Base-by-base conservation (phyloP, 2,888 invertebrate genomes). In the Drosophila nr. perissopoda region DNA sequence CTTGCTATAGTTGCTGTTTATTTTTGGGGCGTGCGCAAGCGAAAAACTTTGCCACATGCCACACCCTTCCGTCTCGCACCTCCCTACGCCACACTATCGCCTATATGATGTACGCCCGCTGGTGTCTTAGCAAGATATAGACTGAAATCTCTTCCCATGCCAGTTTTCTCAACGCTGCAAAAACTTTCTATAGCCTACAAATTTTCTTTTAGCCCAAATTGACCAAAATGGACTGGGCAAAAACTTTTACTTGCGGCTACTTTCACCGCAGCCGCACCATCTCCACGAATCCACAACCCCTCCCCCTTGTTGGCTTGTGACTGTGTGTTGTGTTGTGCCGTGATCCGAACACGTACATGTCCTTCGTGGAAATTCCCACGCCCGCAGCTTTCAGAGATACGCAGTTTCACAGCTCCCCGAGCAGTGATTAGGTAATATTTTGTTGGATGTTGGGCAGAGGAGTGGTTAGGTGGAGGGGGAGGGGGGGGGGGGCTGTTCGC, bases 161-260 rank as follows among this genome's bases (percentile, higher is more conserved):
- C 36, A 31, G 25, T 25, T 34, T 21, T 27, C 49, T 16, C 57
- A 34, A 5, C n/a, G 13, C 7, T 40, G 42, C 27, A 27, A 72
- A 83, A 85, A 88, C 84, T 85, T 85, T 85, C 75, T 69, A 81
- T 88, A 83, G 89, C 84, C 84, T 86, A 88, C 82, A 88, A 85
- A 85, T 85, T 88, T 88, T 88, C 84, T 86, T 86, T 85, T 86
- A 78, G 76, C 86, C 87, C 83, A 86, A 88, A 88, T 88, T 85
- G 84, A 89, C 87, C 81, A 81, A 86, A 45, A 70, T 80, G 77
- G 83, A 68, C 63, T 64, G 82, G 69, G 79, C 63, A 69, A 85
- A 84, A 85, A 85, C 73, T 85, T 85, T 85, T 88, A 71, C 84
- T 86, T 78, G 81, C 68, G 87, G 84, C 89, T 67, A 84, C 84